Conservation (phyloP, 2,113 vertebrate genomes). For the Periophthalmodon schlosseri region DNA sequence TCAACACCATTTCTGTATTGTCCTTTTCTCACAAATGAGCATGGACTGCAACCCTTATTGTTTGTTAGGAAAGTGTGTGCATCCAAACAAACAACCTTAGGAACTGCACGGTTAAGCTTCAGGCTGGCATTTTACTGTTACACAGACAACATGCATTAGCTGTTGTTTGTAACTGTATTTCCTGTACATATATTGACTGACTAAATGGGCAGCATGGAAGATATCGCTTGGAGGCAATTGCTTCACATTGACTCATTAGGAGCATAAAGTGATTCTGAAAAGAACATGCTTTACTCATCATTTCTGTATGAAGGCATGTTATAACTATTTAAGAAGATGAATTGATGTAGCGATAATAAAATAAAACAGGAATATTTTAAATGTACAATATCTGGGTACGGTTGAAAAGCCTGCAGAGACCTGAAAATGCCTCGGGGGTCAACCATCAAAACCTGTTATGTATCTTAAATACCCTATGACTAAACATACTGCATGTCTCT, state of each 20-base stretch:
- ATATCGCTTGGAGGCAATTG: not conserved
- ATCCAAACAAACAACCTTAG: not conserved
- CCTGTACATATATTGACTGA: slow-evolving; percentile 11
- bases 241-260: not conserved
- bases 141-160: slow-evolving; percentile 1
- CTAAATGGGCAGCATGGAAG: not conserved
- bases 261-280: not conserved
- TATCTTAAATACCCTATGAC: not conserved
- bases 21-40: not conserved
- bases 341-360: not conserved
- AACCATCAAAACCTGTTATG: not conserved
- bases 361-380: not conserved
- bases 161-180: slow-evolving; percentile 13
- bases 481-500: not conserved
- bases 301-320: not conserved
- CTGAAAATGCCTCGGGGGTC: slow-evolving; percentile 1
- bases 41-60: not conserved
- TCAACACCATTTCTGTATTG: not conserved
- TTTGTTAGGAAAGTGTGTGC: not conserved
- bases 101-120: not conserved
- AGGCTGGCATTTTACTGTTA: not conserved
- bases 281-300: not conserved
- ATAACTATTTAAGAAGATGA: not conserved
- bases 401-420: not conserved
- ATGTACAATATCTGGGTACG: not conserved